These are phyloP conservation scores for Tinamus guttatus DNA, from an alignment of 2,113 vertebrate species.

Conservation along the genomic window DNA sequence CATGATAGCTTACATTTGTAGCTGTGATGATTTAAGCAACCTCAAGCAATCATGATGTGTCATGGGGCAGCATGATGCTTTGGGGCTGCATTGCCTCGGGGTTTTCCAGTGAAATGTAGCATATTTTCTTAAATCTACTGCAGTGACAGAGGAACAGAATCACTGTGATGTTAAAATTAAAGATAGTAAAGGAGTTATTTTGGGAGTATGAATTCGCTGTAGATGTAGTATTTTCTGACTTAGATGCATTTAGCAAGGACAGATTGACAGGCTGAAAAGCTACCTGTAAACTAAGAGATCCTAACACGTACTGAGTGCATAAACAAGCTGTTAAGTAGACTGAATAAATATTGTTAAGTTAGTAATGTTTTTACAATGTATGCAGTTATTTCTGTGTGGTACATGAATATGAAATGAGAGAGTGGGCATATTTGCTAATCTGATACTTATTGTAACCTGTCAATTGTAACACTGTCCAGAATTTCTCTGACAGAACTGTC, in stretches of 20 bases:
- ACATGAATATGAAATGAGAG: not conserved
- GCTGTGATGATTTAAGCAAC: not conserved
- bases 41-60: not conserved
- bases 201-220: not conserved
- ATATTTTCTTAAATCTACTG: not conserved
- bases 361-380: rapidly evolving
- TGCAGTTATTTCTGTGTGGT: not conserved
- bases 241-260: not conserved
- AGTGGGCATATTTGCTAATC: not conserved
- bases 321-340: too few relatives aligned
- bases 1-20: not conserved
- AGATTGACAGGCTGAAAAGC: not conserved
- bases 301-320: not conserved
- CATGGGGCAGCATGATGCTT: not conserved
- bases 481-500: not conserved
- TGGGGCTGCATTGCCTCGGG: not conserved
- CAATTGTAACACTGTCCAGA: rapidly evolving
- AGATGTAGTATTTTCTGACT: not conserved
- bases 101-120: not conserved
- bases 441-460: not conserved
- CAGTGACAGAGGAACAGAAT: not conserved
- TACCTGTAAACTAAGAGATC: not conserved
- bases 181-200: not conserved
- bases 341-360: not conserved
- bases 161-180: not conserved